These are phyloP conservation scores for Plodia interpunctella DNA, from an alignment of 1,140 invertebrate species.

Conservation along the genomic window DNA sequence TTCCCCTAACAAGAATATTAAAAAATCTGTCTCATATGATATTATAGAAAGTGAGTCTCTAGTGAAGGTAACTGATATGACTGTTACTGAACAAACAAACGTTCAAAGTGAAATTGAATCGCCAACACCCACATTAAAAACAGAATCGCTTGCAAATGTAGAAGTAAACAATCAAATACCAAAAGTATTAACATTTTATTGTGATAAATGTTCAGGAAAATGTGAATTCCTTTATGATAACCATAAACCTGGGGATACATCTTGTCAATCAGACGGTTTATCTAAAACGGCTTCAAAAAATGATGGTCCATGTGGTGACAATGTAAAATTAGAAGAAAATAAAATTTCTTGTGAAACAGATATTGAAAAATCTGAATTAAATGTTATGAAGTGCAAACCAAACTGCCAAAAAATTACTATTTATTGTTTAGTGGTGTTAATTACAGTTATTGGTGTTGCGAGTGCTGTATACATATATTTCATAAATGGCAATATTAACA, in stretches of 20 bases:
- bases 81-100: conserved; percentile 25
- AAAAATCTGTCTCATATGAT: conserved; percentile 52
- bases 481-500: not conserved
- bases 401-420: not conserved
- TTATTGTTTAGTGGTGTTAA: not conserved
- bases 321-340: not conserved
- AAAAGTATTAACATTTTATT: conserved; percentile 41
- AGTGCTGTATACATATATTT: not conserved
- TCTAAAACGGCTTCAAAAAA: not conserved
- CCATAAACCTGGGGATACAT: conserved; percentile 13
- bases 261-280: conserved; percentile 9
- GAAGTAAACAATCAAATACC: conserved; percentile 28
- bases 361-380: not conserved
- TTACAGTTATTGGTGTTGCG: not conserved
- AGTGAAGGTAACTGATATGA: conserved; percentile 60
- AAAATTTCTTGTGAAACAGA: not conserved
- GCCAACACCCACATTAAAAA: no score
- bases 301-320: not conserved
- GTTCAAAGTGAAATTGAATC: conserved; percentile 30
- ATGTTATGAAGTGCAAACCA: not conserved
- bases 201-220: conserved; percentile 26
- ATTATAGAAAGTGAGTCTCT: conserved; percentile 62
- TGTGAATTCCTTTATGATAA: conserved; percentile 16
- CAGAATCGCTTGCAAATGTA: conserved; percentile 31
- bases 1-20: conserved; percentile 25